Evolutionary conservation across 2,888 invertebrate genomes (phyloP).

Genomic region (Venusia cambrica): DNA sequence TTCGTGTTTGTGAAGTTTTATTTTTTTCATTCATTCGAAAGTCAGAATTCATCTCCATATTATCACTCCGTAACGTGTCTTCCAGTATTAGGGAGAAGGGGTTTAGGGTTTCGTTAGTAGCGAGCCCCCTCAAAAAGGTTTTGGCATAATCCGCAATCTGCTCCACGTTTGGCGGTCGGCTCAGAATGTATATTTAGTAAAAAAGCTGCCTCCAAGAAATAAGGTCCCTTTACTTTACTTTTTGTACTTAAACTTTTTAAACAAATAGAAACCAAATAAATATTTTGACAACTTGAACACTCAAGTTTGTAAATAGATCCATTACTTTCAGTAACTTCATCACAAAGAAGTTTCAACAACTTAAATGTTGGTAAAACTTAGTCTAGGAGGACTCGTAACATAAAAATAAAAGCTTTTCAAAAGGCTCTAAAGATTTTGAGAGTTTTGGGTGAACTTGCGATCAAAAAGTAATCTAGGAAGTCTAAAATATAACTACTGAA

Average conservation of each 20-base stretch:
- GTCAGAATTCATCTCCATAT: no score
- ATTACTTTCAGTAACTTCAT: slow-evolving; percentile 50
- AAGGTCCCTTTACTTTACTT: no score
- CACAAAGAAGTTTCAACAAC: slow-evolving; percentile 42
- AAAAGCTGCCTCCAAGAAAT: no score
- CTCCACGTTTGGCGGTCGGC: no score
- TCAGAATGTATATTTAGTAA: no score
- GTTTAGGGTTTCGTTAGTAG: no score
- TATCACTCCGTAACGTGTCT: no score
- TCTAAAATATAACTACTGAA: slow-evolving; percentile 16
- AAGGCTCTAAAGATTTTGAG: slow-evolving; percentile 28
- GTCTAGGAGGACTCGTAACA: slow-evolving; percentile 41
- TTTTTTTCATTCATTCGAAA: no score
- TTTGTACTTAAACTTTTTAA: slow-evolving; percentile 2
- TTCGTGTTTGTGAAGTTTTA: no score
- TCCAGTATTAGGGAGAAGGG: no score
- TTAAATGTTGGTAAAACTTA: slow-evolving; percentile 42
- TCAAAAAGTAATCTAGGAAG: slow-evolving; percentile 24
- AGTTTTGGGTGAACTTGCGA: slow-evolving; percentile 24
- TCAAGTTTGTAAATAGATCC: slow-evolving; percentile 43
- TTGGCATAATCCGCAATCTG: no score
- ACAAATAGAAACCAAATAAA: slow-evolving; percentile 10
- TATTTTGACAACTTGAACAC: slow-evolving; percentile 23
- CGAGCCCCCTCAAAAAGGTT: no score
- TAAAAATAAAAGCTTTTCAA: slow-evolving; percentile 46